Evolutionary conservation across 64 coral and sea anemone species (phyloP), one percentile per base, ranked within the genome.

Genomic region (Stichodactyla mertensii): DNA sequence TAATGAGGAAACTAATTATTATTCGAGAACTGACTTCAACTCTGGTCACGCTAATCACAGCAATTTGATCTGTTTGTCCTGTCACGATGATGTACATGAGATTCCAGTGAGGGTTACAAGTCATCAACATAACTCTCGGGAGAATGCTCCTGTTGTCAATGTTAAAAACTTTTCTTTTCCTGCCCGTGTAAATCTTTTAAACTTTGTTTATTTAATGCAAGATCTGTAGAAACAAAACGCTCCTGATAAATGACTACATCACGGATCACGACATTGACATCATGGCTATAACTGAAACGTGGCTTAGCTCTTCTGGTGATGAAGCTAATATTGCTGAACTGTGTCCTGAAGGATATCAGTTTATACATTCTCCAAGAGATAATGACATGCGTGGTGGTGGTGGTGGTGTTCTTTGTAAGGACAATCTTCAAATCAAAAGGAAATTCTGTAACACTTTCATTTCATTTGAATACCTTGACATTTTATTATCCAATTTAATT

Each of bases 161-260:
- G 58, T 10, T 15, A 60, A 60, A 15, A 60, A 60, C 12, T 60
- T 60, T 16, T 60, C 58, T 60, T 15, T 10, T 11, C 58, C 58
- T 60, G 12, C 58, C 7, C 12, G 58, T 60, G 59, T 16, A 61
- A 61, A 9, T 61, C 59, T 61, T 61, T 61, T 13, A 7, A 61
- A 15, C 59, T 2, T 16, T 61, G 59, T 61, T 1, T 61, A 13
- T 13, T 61, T 13, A 61, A 61, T 13, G 7, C 79, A 82, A 82
- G 79, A 82, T 82, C 79, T 54, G 55, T 13, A 82, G 31, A n/a
- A 82, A 82, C 51, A 82, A 82, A 55, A 82, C 79, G 13, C 31
- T 82, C 3, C 0, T 54, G 10, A 52, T 82, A 20, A 82, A 54
- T 82, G 79, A 82, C 52, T 82, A 19, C 31, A 55, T 82, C 16